Percentiles rank a stretch among this genome's conserved stretches.
These are phyloP conservation scores for Pissodes strobi DNA, from an alignment of 1,140 invertebrate species.

Conservation along the genomic window DNA sequence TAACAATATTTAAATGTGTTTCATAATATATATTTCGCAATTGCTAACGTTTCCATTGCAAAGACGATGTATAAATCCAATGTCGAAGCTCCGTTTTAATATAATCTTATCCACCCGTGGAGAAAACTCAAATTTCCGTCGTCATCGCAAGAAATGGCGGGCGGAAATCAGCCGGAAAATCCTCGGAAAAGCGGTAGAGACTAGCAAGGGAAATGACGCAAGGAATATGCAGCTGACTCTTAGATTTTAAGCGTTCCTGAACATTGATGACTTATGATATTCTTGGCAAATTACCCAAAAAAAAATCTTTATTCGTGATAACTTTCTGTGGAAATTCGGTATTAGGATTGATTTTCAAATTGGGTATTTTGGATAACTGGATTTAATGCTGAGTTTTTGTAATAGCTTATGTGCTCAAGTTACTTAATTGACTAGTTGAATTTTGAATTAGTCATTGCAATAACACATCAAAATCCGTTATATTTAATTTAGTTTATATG, in stretches of 20 bases:
- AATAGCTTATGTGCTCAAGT: no score
- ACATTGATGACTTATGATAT: constrained; percentile 50
- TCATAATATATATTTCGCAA: no score
- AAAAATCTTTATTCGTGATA: neutral
- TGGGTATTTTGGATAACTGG: no score
- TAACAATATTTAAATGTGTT: no score
- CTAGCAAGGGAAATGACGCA: constrained; percentile 34
- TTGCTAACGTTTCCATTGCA: no score
- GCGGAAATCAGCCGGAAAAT: constrained; percentile 23
- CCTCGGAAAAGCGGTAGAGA: constrained; percentile 1
- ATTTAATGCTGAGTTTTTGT: no score
- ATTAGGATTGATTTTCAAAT: no score
- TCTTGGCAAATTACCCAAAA: constrained; percentile 34
- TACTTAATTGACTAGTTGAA: no score
- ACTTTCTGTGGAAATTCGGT: neutral
- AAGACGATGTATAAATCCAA: no score
- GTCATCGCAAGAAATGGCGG: constrained; percentile 17
- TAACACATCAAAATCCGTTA: no score
- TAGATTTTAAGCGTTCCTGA: constrained; percentile 46
- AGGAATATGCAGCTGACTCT: constrained; percentile 50
- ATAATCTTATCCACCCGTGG: constrained; percentile 8
- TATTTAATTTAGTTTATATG: no score
- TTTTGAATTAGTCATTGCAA: no score
- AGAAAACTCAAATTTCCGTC: constrained; percentile 14
- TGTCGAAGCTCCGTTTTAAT: neutral